A percentile compares a stretch with the other conserved stretches of the same genome.
phyloP scores from a whole-genome alignment of 1,140 invertebrate species.

The Mactra quadrangularis region DNA sequence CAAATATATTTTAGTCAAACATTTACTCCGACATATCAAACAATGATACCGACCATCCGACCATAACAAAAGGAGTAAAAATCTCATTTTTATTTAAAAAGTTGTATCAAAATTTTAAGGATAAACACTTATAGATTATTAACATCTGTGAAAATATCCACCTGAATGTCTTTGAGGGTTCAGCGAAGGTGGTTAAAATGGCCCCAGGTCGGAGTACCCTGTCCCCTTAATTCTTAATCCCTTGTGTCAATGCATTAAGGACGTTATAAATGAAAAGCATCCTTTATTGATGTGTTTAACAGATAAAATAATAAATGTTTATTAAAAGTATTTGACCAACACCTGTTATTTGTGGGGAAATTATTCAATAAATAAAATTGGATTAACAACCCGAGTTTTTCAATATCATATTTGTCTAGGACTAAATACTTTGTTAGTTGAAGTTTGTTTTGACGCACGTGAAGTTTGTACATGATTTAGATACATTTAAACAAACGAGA shows the following conservation, averaged over 20 bases:
- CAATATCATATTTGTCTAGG: not conserved
- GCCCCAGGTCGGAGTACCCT: not conserved
- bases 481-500: not conserved
- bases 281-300: slow-evolving; percentile 48
- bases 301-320: slow-evolving; percentile 32
- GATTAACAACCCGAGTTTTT: slow-evolving; percentile 11
- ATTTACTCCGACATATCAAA: too few relatives aligned
- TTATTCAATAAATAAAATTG: slow-evolving; percentile 48
- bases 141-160: slow-evolving; percentile 31
- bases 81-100: not conserved
- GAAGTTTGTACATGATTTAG: not conserved
- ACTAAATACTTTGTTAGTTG: too few relatives aligned
- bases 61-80: not conserved
- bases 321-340: slow-evolving; percentile 42
- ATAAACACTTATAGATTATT: slow-evolving; percentile 21
- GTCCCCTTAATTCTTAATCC: slow-evolving; percentile 26
- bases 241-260: slow-evolving; percentile 44
- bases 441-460: not conserved
- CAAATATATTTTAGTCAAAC: too few relatives aligned
- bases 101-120: slow-evolving; percentile 12
- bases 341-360: slow-evolving; percentile 29
- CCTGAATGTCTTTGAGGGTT: slow-evolving; percentile 18
- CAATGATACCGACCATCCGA: not conserved
- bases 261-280: slow-evolving; percentile 39
- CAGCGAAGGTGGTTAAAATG: not conserved